Percentiles rank a stretch among this genome's conserved stretches.
These are phyloP conservation scores for Sebastes steindachneri DNA, from an alignment of 2,797 vertebrate genomes.

Conservation along the genomic window DNA sequence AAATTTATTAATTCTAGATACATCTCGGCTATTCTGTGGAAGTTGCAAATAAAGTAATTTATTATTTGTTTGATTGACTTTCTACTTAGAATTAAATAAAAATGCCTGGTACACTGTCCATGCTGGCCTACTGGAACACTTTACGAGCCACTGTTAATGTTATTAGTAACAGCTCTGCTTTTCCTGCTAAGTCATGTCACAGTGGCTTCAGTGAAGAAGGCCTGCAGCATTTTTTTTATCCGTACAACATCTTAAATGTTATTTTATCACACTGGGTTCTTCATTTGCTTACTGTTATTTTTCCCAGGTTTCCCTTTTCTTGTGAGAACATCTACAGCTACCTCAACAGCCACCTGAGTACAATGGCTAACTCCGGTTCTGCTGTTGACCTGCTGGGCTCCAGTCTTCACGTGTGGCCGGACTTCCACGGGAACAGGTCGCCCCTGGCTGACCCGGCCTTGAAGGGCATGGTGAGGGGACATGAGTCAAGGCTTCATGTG, in stretches of 20 bases:
- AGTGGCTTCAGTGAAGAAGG: background rate
- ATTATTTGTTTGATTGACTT: background rate
- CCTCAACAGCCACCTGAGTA: slow-evolving; percentile 90
- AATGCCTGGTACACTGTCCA: background rate
- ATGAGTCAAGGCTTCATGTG: background rate
- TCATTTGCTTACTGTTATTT: background rate
- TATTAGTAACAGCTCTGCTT: background rate
- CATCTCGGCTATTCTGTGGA: background rate
- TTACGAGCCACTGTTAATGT: background rate
- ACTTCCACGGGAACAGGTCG: slow-evolving; percentile 98
- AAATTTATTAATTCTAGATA: background rate
- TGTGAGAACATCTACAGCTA: slow-evolving; percentile 88
- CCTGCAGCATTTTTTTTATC: background rate
- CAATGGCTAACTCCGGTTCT: slow-evolving; percentile 80
- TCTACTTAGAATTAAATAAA: background rate
- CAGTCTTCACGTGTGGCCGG: slow-evolving; percentile 95
- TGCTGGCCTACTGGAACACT: background rate
- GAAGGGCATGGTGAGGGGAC: slow-evolving; percentile 93
- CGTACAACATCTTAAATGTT: background rate
- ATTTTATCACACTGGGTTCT: background rate
- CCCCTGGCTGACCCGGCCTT: slow-evolving; percentile 93
- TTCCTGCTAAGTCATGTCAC: background rate
- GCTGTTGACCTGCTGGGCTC: slow-evolving; percentile 90
- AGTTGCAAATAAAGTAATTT: background rate
- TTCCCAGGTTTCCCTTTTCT: slow-evolving; percentile 58